Evolutionary conservation across 2,888 invertebrate species (phyloP).

Genomic region (Trypoxylon attenuatum): DNA sequence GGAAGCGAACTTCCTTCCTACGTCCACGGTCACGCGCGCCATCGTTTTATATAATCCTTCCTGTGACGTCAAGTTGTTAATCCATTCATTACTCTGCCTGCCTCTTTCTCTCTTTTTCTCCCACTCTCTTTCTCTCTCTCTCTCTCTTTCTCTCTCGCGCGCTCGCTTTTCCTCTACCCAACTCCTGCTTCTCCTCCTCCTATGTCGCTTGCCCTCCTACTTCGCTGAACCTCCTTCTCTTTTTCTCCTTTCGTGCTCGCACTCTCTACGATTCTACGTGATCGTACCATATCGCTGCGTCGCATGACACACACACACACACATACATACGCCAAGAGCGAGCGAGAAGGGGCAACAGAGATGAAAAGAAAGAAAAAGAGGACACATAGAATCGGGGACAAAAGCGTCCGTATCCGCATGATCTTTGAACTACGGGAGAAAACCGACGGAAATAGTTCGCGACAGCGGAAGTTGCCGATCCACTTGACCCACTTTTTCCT

Average conservation of each 20-base stretch:
- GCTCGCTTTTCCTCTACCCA: no score
- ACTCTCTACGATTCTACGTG: no score
- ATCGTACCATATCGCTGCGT: no score
- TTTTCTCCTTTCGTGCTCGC: no score
- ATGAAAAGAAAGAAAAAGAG: background rate
- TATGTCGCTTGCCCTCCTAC: no score
- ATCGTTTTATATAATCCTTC: conserved; percentile 73
- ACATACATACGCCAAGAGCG: no score
- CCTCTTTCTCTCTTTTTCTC: background rate
- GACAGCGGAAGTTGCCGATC: background rate
- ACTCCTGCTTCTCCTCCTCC: no score
- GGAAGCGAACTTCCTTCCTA: conserved; percentile 74
- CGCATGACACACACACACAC: no score
- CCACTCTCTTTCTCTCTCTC: background rate
- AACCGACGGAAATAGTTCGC: background rate
- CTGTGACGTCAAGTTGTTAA: conserved; percentile 72
- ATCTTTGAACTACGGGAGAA: background rate
- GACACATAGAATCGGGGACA: background rate
- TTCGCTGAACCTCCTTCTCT: no score
- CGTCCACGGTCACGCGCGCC: conserved; percentile 69
- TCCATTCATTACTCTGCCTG: conserved; percentile 67
- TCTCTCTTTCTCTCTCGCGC: background rate
- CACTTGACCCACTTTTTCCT: background rate
- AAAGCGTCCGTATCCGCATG: background rate
- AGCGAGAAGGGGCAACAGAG: background rate